phyloP scores from a whole-genome alignment of 2,113 vertebrate genomes.

The Ornithorhynchus anatinus region DNA sequence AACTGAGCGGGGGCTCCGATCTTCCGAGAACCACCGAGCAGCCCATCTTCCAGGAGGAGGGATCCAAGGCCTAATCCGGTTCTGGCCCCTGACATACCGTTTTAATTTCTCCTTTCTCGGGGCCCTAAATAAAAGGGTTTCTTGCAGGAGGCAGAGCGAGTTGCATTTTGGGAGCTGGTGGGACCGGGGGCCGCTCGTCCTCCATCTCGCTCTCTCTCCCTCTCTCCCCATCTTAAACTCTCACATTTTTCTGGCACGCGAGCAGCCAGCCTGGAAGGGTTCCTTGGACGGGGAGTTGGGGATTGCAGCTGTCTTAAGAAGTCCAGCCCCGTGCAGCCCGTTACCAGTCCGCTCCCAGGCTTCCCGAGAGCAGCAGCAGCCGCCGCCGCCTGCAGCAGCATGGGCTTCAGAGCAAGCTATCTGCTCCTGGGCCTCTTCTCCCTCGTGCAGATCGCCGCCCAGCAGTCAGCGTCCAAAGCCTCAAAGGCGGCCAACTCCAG shows the following conservation, averaged over 20 bases:
- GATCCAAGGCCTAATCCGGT: too few species aligned
- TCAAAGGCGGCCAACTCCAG: conserved; percentile 59
- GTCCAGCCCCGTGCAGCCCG: not conserved
- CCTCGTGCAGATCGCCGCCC: conserved; percentile 59
- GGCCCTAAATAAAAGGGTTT: not conserved
- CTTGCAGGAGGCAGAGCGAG: not conserved
- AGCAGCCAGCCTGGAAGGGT: conserved; percentile 36
- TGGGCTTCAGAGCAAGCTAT: conserved; percentile 74
- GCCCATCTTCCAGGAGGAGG: too few species aligned
- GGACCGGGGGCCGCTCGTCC: too few species aligned
- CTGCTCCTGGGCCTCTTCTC: conserved; percentile 79
- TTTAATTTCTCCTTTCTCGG: not conserved
- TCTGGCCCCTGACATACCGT: too few species aligned
- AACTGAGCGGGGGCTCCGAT: too few species aligned
- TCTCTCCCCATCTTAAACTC: too few species aligned
- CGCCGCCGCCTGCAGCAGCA: conserved; percentile 47
- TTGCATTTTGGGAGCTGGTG: too few species aligned
- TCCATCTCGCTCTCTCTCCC: too few species aligned
- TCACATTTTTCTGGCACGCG: not conserved
- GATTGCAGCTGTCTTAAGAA: conserved; percentile 31
- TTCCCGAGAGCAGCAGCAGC: not conserved
- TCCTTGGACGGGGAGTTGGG: conserved; percentile 63
- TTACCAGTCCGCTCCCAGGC: not conserved
- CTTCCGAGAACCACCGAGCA: too few species aligned
- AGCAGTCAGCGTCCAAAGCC: conserved; percentile 63